Conservation (phyloP, 1,140 invertebrate species). For the Drosophila nannoptera region DNA sequence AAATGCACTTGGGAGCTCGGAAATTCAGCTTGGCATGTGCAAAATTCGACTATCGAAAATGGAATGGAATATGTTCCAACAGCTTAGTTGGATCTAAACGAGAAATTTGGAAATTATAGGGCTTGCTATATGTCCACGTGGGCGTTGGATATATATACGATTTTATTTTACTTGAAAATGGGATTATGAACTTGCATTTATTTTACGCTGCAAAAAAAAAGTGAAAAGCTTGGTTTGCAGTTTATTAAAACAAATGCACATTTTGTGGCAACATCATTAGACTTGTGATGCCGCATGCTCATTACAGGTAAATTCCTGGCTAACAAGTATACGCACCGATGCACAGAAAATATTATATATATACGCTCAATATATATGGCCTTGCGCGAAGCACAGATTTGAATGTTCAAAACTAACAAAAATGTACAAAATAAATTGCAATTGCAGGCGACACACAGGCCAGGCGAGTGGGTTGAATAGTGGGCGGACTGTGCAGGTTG, state of each 20-base stretch:
- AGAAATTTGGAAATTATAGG: background rate
- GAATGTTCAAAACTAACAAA: slow-evolving; percentile 66
- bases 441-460: slow-evolving; percentile 12
- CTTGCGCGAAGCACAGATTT: slow-evolving; percentile 29
- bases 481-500: background rate
- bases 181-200: too few species aligned
- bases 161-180: too few species aligned
- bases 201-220: too few species aligned
- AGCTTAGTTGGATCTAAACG: background rate
- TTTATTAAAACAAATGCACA: too few species aligned
- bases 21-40: slow-evolving; percentile 28
- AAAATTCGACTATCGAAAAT: slow-evolving; percentile 22
- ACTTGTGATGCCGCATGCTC: background rate
- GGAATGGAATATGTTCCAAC: slow-evolving; percentile 1
- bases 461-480: background rate
- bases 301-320: slow-evolving; percentile 10
- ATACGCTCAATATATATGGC: too few species aligned
- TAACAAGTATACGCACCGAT: too few species aligned
- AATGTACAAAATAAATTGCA: slow-evolving; percentile 52
- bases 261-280: too few species aligned
- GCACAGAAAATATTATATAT: too few species aligned
- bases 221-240: too few species aligned
- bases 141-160: too few species aligned
- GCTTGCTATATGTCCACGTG: too few species aligned
- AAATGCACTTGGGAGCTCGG: slow-evolving; percentile 37